Percentiles rank a stretch among this genome's conserved stretches.
Evolutionary conservation across 2,113 vertebrate genomes (phyloP).

Genomic region (Notechis scutatus): DNA sequence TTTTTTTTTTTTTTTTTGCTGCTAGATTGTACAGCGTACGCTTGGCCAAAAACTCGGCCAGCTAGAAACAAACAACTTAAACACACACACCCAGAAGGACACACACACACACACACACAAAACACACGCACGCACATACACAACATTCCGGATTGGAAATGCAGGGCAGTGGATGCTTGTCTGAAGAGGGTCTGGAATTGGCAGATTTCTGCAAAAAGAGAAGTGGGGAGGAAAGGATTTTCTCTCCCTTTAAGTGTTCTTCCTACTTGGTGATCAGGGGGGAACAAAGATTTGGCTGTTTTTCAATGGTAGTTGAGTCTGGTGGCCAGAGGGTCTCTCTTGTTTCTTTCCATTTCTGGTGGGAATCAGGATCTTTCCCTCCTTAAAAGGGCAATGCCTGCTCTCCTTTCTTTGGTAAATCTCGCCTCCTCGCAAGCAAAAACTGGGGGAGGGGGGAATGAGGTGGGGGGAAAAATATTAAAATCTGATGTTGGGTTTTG

Average conservation of each 20-base stretch:
- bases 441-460: background rate
- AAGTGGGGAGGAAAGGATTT: background rate
- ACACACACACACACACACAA: background rate
- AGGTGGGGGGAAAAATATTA: background rate
- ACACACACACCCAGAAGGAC: background rate
- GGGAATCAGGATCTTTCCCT: constrained; percentile 40
- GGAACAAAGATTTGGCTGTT: constrained; percentile 58
- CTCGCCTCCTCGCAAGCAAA: background rate
- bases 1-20: background rate
- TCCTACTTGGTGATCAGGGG: background rate
- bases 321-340: constrained; percentile 39
- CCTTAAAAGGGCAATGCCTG: constrained; percentile 64
- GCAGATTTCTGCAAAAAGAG: background rate
- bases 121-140: background rate
- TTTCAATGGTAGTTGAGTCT: constrained; percentile 22
- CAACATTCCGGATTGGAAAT: background rate
- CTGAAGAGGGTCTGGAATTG: background rate
- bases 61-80: constrained; percentile 6
- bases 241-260: background rate
- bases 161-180: background rate
- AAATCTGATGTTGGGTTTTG: background rate
- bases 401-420: background rate
- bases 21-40: background rate
- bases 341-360: constrained; percentile 48
- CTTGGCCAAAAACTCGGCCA: background rate